Base-by-base conservation (phyloP, 2,888 invertebrate species). In the Lasioglossum calceatum region DNA sequence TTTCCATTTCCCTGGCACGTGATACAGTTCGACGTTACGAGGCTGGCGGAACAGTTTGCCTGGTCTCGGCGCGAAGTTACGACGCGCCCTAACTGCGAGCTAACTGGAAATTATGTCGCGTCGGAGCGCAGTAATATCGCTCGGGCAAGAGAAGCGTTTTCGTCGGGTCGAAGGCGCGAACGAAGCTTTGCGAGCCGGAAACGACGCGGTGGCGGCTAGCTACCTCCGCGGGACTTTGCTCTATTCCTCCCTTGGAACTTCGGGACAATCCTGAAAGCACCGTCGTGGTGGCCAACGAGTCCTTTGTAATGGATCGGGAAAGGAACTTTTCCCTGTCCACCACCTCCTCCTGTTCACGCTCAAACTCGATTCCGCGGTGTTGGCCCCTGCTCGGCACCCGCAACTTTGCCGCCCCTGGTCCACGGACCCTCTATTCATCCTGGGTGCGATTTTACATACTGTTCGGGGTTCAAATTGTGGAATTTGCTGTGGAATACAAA, bases 71-170 rank as follows among this genome's bases (percentile, higher is more conserved):
- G 23, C 72, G 73, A 77, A 77, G 61, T 82, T 79, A 61, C 54
- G 44, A 44, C 74, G 19, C 76, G 50, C 36, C 77, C 75, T 77
- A 87, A 86, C 86, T 80, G 79, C 74, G 50, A 80, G 79, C 80
- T 86, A 82, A 82, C 70, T 73, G 50, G 74, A 82, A 82, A 80
- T 87, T 86, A 82, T 67, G 82, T 75, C 61, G 75, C 79, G 71
- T n/a, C 75, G 75, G 23, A 67, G 77, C 50, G 80, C 82, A 70
- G 86, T 86, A 82, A 87, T 78, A 82, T 82, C 74, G 77, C 64
- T 75, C 86, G 83, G 81, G 83, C 10, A 23, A 23, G 54, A 54
- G 54, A 23, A 86, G 78, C 78, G 73, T 86, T 86, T 86, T 87
- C 87, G 72, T 50, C 44, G 78, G 67, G 72, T 83, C 82, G 74